Evolutionary conservation across 2,888 invertebrate genomes (phyloP), one percentile per base, ranked within the genome.

Genomic region (Oligia strigilis): DNA sequence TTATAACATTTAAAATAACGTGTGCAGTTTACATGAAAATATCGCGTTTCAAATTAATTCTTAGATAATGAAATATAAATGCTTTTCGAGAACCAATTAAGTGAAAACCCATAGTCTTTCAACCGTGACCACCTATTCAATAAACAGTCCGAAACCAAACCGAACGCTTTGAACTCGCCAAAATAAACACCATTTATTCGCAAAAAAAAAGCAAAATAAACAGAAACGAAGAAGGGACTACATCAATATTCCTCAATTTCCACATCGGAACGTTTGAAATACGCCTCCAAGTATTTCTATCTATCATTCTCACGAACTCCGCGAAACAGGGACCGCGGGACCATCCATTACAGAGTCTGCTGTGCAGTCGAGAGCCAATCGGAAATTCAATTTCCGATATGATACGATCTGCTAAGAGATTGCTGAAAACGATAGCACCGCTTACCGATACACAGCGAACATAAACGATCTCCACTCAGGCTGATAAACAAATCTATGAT

Each of bases 311-410:
- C 90, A 90, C 91, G 91, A 91, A 91, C 89, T 90, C 84, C 87
- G 90, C 88, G 92, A 92, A 93, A 93, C 92, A 92, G 90, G 89
- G 90, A 90, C 91, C 91, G 88, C 90, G 92, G 90, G 89, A 88
- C 93, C 93, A 93, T 94, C 93, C 92, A 94, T 93, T 94, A 94
- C 93, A 88, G 89, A 89, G 92, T 90, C 92, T 90, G 91, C 90
- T 90, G 85, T 93, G 92, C 92, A 93, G 91, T 92, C 89, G 93
- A 90, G 93, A 92, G 92, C 94, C 95, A 94, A 95, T 96, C 94
- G 95, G 94, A 96, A 96, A 96, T 96, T 96, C 94, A 96, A 96
- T 96, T 95, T 95, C 96, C 96, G 95, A 95, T 95, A 94, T 94
- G 95, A 95, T 94, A 94, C 94, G 93, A 96, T 94, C 95, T 92